Evolutionary conservation across 1,140 invertebrate genomes (phyloP), one percentile per base, ranked within the genome.

Genomic region (Ips typographus): DNA sequence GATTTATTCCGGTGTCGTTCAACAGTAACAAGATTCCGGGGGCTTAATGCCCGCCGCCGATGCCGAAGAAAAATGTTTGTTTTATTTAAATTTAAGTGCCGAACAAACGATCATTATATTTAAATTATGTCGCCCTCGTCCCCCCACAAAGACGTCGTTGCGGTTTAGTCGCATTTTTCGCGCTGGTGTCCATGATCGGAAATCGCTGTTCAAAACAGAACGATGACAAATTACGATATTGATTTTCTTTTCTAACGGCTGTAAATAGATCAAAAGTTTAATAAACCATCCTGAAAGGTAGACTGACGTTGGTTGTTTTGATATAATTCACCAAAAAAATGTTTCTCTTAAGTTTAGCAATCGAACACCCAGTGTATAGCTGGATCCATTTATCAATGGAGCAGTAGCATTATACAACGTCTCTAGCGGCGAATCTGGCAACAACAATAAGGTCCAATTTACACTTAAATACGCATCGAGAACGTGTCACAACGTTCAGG

Each of bases 41-140:
- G 72, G 75, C 73, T 76, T 71, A 72, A 71, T 71, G 71, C 68
- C 63, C 68, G 67, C 70, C 70, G 68, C 70, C 67, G 71, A 74
- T 70, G 72, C 71, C 70, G 71, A 73, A 77, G 77, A 78, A 78
- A 77, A 78, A 78, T 78, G 76, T 77, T 77, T 77, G 74, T 78
- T 78, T 78, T 78, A 78, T 78, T 78, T 77, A 78, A 78, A 78
- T 78, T 77, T 77, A 73, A 77, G 75, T 75, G 75, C 60, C 61
- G 72, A 72, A 71, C 72, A 73, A 76, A 76, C 73, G 75, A 75
- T 74, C 75, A 72, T 74, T 75, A 75, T 74, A 76, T 76, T 76
- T 73, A 76, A 76, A 76, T 76, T 75, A 74, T 75, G 71, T 72
- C 62, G 73, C 70, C 70, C 44, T 41, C 38, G 61, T 43, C 42